These are phyloP conservation scores for Eulithis prunata DNA, from an alignment of 2,888 invertebrate genomes.

Conservation along the genomic window DNA sequence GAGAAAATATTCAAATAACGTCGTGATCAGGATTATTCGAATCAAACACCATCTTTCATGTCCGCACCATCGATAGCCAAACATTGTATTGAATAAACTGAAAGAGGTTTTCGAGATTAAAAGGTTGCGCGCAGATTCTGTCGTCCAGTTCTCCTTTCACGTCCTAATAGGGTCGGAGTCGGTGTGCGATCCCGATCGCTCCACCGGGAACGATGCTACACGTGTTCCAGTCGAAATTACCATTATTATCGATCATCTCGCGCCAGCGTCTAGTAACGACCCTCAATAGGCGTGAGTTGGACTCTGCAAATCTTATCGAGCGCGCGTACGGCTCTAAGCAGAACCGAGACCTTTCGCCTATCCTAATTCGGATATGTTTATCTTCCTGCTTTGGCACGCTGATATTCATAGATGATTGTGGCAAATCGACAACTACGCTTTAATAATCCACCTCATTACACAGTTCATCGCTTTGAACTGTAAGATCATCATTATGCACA, in stretches of 20 bases:
- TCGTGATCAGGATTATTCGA: conserved; percentile 36
- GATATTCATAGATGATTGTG: conserved; percentile 40
- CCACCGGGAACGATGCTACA: conserved; percentile 75
- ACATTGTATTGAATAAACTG: conserved; percentile 41
- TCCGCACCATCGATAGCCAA: conserved; percentile 36
- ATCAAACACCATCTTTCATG: conserved; percentile 41
- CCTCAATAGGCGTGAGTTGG: conserved; percentile 72
- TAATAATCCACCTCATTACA: conserved; percentile 56
- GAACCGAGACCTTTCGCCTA: conserved; percentile 60
- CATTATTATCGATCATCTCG: conserved; percentile 84
- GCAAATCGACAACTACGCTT: conserved; percentile 53
- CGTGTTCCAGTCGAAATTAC: conserved; percentile 80
- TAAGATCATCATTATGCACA: conserved; percentile 54
- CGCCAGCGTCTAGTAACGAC: conserved; percentile 78
- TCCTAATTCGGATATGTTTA: conserved; percentile 66
- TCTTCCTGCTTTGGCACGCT: conserved; percentile 49
- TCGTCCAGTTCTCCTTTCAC: conserved; percentile 68
- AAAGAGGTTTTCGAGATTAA: conserved; percentile 32
- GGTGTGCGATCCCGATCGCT: conserved; percentile 70
- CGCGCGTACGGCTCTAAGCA: conserved; percentile 45
- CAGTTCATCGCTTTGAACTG: conserved; percentile 48
- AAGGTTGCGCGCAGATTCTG: conserved; percentile 59
- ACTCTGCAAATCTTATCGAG: conserved; percentile 69
- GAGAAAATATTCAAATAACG: conserved; percentile 32
- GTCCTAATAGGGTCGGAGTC: conserved; percentile 69